phyloP scores from a whole-genome alignment of 1,140 invertebrate genomes.

The Dendroctonus valens region DNA sequence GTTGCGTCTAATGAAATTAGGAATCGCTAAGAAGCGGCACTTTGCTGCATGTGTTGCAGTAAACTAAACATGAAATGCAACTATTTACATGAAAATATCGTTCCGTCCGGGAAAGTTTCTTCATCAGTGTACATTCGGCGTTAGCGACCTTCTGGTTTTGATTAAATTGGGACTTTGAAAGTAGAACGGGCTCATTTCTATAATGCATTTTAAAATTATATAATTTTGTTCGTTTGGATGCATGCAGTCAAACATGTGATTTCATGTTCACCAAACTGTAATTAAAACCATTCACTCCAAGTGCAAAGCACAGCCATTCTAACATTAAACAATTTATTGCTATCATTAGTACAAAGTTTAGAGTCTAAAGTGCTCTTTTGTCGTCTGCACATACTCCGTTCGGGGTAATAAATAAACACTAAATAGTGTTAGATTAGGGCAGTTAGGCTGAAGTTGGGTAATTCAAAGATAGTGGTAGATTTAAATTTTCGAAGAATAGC shows the following conservation, averaged over 20 bases:
- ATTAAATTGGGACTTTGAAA: slow-evolving; percentile 9
- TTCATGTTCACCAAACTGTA: no score
- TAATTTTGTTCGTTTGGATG: no score
- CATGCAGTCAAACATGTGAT: no score
- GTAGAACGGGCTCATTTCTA: background rate
- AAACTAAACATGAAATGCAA: slow-evolving; percentile 29
- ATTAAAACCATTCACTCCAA: no score
- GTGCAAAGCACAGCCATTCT: background rate
- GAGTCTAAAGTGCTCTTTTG: slow-evolving; percentile 24
- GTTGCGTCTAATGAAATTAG: slow-evolving; percentile 17
- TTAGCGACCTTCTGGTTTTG: slow-evolving; percentile 7
- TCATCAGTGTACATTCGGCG: slow-evolving; percentile 19
- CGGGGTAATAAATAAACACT: slow-evolving; percentile 27
- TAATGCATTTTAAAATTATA: background rate
- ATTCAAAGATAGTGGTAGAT: slow-evolving; percentile 16
- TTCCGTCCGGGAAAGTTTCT: slow-evolving; percentile 24
- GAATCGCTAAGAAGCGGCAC: slow-evolving; percentile 20
- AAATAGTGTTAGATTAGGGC: slow-evolving; percentile 26
- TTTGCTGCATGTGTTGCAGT: slow-evolving; percentile 26
- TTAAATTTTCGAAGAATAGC: slow-evolving; percentile 19
- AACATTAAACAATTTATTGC: slow-evolving; percentile 22
- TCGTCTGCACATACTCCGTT: slow-evolving; percentile 18
- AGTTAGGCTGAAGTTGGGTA: slow-evolving; percentile 23
- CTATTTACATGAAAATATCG: slow-evolving; percentile 31
- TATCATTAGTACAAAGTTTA: slow-evolving; percentile 20